Evolutionary conservation across 2,797 vertebrate genomes (phyloP).

Genomic region (Amblyraja radiata): DNA sequence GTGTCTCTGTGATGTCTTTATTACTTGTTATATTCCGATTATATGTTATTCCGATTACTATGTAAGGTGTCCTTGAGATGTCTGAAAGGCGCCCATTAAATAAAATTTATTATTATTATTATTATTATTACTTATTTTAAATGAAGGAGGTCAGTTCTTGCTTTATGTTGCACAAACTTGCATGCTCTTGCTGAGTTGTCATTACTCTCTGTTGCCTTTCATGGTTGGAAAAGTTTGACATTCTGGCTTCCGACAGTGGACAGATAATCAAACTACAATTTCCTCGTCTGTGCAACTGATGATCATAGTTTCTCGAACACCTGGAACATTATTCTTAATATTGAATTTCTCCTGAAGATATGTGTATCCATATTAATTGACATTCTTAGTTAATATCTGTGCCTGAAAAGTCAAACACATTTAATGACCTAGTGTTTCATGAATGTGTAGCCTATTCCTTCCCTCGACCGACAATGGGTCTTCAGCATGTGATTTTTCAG

Average conservation of each 20-base stretch:
- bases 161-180: neutral
- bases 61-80: too few relatives aligned
- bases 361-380: neutral
- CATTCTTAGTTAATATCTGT: neutral
- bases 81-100: too few relatives aligned
- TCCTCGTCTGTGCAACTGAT: neutral
- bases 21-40: too few relatives aligned
- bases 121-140: neutral
- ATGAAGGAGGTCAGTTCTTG: neutral
- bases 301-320: neutral
- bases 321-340: neutral
- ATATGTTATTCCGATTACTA: too few relatives aligned
- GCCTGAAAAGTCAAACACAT: neutral
- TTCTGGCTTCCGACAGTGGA: neutral
- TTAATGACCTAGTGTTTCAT: neutral
- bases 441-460: neutral
- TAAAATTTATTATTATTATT: too few relatives aligned
- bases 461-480: neutral
- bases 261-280: neutral
- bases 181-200: neutral
- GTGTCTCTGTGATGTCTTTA: too few relatives aligned
- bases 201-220: neutral
- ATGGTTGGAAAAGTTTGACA: neutral
- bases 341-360: neutral
- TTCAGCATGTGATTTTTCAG: neutral